phyloP scores from a whole-genome alignment of 2,888 invertebrate species.

The Actias luna region DNA sequence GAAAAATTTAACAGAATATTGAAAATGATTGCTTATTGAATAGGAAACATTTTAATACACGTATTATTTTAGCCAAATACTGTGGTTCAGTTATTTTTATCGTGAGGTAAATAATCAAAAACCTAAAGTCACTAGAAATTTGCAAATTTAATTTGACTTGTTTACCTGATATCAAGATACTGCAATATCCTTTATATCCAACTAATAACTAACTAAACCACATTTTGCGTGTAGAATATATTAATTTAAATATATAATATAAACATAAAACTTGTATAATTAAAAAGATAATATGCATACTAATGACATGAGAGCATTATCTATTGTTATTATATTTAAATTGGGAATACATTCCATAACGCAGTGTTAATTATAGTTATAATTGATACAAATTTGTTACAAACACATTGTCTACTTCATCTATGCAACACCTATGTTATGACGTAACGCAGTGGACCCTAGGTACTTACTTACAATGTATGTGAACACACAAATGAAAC shows the following conservation, averaged over 20 bases:
- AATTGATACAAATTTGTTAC: slow-evolving; percentile 1
- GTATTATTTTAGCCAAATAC: no score
- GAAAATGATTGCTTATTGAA: no score
- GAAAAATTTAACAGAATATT: no score
- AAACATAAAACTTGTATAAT: no score
- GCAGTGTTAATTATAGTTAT: background rate
- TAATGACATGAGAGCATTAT: background rate
- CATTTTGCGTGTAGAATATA: background rate
- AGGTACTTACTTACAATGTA: slow-evolving; percentile 43
- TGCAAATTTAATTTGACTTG: background rate
- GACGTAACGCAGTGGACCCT: slow-evolving; percentile 56
- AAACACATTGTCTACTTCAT: slow-evolving; percentile 33
- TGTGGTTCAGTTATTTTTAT: background rate
- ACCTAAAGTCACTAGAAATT: background rate
- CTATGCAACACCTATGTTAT: slow-evolving; percentile 48
- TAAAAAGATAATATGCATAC: background rate
- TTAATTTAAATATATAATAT: no score
- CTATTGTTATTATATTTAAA: background rate
- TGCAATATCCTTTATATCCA: background rate
- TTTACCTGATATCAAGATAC: background rate
- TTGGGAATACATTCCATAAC: background rate
- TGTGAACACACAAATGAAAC: slow-evolving; percentile 22
- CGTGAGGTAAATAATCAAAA: background rate
- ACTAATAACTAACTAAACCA: background rate
- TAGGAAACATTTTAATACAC: no score